phyloP scores from a whole-genome alignment of 2,113 vertebrate species.

The Mormyrus lacerda region DNA sequence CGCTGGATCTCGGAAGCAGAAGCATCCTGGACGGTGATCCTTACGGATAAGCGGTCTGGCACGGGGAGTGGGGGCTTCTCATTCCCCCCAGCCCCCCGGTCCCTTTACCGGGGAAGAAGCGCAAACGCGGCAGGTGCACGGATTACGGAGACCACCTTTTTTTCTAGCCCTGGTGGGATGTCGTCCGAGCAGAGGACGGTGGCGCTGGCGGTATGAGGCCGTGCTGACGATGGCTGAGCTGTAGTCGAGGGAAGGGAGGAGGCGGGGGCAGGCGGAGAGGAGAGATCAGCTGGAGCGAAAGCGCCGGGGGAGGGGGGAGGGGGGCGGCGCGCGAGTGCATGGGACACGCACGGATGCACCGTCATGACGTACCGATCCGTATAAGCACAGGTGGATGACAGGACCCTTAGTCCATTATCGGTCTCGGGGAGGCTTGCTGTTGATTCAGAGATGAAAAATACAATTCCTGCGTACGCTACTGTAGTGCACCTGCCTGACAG shows the following conservation, averaged over 20 bases:
- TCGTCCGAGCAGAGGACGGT: not conserved
- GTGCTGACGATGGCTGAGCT: not conserved
- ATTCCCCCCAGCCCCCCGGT: not conserved
- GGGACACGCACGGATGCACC: not conserved
- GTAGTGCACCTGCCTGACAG: not conserved
- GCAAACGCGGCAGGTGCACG: not conserved
- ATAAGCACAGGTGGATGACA: not conserved
- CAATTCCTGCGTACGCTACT: not conserved
- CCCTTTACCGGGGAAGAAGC: not conserved
- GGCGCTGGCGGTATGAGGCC: not conserved
- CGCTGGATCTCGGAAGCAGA: not conserved
- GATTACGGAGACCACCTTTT: not conserved
- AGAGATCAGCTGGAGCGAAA: not conserved
- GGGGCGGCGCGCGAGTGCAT: not conserved
- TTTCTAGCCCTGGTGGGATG: not conserved
- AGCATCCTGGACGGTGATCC: not conserved
- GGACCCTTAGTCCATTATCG: not conserved
- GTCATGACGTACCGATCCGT: not conserved
- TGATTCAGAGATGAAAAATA: not conserved
- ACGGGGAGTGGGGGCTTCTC: not conserved
- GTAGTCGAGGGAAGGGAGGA: not conserved
- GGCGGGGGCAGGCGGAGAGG: not conserved
- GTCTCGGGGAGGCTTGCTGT: not conserved
- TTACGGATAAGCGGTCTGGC: not conserved
- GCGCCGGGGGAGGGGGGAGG: not conserved